A percentile compares a stretch with the other conserved stretches of the same genome.
These are phyloP conservation scores for Gambusia affinis DNA, from an alignment of 2,113 vertebrate species.

Conservation along the genomic window DNA sequence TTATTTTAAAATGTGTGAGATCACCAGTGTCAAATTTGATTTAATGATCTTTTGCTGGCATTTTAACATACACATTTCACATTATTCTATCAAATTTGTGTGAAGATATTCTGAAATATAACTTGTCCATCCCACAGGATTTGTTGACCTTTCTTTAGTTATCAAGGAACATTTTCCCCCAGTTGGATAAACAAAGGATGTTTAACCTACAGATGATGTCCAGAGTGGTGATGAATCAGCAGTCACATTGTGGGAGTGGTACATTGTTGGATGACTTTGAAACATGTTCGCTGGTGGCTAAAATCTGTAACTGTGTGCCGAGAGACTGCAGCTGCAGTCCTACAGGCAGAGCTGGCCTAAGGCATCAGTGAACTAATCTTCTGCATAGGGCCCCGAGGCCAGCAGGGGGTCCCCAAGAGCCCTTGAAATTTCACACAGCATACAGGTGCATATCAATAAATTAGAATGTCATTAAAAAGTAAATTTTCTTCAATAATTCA, in stretches of 20 bases:
- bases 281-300: slow-evolving; percentile 84
- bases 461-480: background rate
- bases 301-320: slow-evolving; percentile 57
- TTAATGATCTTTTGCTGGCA: slow-evolving; percentile 6
- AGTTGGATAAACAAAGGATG: slow-evolving; percentile 74
- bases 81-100: slow-evolving; percentile 24
- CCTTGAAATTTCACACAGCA: background rate
- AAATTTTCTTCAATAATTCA: background rate
- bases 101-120: slow-evolving; percentile 26
- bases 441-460: background rate
- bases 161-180: slow-evolving; percentile 62
- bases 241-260: slow-evolving; percentile 76
- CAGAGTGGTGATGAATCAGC: slow-evolving; percentile 85
- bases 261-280: slow-evolving; percentile 74
- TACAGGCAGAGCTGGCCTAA: slow-evolving; percentile 41
- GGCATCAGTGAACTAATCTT: background rate
- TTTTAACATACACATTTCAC: background rate
- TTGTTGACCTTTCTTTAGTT: slow-evolving; percentile 33
- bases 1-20: slow-evolving; percentile 25
- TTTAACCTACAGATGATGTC: slow-evolving; percentile 78
- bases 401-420: background rate
- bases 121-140: slow-evolving; percentile 1
- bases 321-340: slow-evolving; percentile 85
- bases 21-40: background rate
- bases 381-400: background rate